Evolutionary conservation across 1,140 invertebrate species (phyloP).

Genomic region (Drosophila parvula): DNA sequence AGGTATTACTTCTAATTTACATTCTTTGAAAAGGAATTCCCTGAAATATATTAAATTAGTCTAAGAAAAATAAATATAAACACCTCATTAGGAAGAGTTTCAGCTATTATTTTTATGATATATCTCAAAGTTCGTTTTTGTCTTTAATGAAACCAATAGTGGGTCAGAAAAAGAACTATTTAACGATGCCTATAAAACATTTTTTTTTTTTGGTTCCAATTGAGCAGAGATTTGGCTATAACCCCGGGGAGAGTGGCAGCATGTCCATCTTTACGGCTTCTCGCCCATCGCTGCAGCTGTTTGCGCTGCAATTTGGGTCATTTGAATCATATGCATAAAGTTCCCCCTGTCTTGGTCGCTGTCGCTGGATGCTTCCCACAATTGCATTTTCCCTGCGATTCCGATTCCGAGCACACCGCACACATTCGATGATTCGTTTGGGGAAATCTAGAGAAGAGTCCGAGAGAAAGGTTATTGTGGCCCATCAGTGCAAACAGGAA

Average conservation of each 20-base stretch:
- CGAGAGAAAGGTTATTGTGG: conserved; percentile 29
- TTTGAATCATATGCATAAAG: conserved; percentile 78
- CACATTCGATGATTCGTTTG: conserved; percentile 11
- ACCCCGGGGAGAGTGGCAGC: conserved; percentile 16
- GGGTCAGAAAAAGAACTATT: background rate
- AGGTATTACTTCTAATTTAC: background rate
- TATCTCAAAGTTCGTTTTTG: background rate
- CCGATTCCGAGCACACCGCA: conserved; percentile 15
- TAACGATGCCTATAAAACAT: conserved; percentile 2
- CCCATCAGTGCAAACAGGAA: conserved; percentile 57
- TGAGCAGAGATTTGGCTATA: background rate
- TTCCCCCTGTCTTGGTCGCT: conserved; percentile 42
- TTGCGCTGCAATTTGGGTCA: conserved; percentile 79
- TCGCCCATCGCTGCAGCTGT: conserved; percentile 61
- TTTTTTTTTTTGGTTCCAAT: background rate
- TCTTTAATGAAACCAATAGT: background rate
- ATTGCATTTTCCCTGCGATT: conserved; percentile 57
- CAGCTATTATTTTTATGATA: background rate
- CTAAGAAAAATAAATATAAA: background rate
- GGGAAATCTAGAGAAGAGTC: background rate
- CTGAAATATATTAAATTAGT: background rate
- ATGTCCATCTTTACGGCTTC: conserved; percentile 33
- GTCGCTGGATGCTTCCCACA: conserved; percentile 44
- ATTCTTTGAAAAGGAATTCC: background rate
- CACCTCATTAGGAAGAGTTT: background rate